A percentile compares a stretch with the other conserved stretches of the same genome.
These are phyloP conservation scores for Melanchra persicariae DNA, from an alignment of 2,888 invertebrate species.

Conservation along the genomic window DNA sequence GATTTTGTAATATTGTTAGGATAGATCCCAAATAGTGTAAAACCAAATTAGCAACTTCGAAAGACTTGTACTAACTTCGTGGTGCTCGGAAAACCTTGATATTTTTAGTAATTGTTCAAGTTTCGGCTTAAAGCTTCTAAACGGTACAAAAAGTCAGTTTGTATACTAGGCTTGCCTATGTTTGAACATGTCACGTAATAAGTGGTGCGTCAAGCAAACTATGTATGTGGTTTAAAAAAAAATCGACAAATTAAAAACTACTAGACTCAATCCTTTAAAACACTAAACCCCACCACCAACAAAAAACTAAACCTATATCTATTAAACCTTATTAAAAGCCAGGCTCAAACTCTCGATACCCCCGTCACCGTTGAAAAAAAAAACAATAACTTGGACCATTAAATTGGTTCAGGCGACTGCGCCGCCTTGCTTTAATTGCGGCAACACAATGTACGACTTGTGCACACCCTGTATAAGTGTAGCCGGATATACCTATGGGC, in stretches of 20 bases:
- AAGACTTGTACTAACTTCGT: too few species aligned
- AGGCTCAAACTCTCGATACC: conserved; percentile 62
- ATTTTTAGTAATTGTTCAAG: too few species aligned
- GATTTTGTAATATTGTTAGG: too few species aligned
- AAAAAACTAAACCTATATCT: conserved; percentile 48
- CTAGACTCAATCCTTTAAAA: not conserved
- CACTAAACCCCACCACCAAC: conserved; percentile 8
- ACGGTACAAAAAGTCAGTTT: too few species aligned
- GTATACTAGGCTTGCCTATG: too few species aligned
- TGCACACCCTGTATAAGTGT: conserved; percentile 54
- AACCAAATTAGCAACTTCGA: too few species aligned
- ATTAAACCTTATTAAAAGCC: conserved; percentile 58
- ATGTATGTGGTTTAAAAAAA: too few species aligned
- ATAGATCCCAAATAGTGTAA: too few species aligned
- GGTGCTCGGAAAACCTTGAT: too few species aligned
- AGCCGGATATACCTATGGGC: conserved; percentile 36
- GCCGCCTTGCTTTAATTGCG: conserved; percentile 83
- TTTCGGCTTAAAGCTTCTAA: too few species aligned
- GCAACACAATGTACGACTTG: conserved; percentile 76
- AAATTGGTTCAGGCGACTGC: conserved; percentile 87
- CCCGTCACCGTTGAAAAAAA: conserved; percentile 71
- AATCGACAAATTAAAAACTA: not conserved
- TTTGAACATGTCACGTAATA: too few species aligned
- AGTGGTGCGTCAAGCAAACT: too few species aligned
- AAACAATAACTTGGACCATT: conserved; percentile 89